Base-by-base conservation (phyloP, 2,797 vertebrate species). In the Tauraco hartlaubi region DNA sequence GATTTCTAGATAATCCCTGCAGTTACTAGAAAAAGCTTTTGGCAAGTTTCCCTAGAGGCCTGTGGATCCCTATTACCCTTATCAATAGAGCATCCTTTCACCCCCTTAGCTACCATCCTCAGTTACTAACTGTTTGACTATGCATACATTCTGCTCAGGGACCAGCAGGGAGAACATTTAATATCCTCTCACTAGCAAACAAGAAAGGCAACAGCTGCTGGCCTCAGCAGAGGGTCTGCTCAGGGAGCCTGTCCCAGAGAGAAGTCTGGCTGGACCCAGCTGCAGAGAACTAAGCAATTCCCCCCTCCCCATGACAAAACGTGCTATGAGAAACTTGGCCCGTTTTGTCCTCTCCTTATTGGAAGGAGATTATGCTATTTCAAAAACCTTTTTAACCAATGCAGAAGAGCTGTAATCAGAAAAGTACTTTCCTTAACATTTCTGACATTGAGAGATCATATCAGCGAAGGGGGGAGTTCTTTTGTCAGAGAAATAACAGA, bases 1-100 rank as follows among this genome's bases (percentile, higher is more conserved):
- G 92, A 95, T 94, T 89, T 94, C 52, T 9, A 85, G 88, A 84
- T 96, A 94, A 96, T 87, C 92, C 88, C 84, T 14, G 19, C 83
- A 46, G 92, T 87, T 82, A 69, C 74, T 39, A 54, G 61, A 69
- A 62, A 89, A 93, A 91, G 88, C 84, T 48, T 88, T 89, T 90
- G 93, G 92, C 92, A 87, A 23, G 68, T 64, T 95, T 95, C 92
- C 94, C 88, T 29, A 8, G 49, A 73, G 86, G 67, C 80, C 75
- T 90, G 92, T 88, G 79, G 95, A 64, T 22, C 67, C 59, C 80
- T 33, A 59, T 90, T 92, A 20, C 67, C 84, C 88, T 92, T 96
- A 71, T 69, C 75, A 79, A 77, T 66, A 89, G 93, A 86, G 54
- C 88, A 91, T 93, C 92, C 66, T 93, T 85, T 54, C 81, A 89